phyloP scores from a whole-genome alignment of 1,140 invertebrate genomes.

The Drosophila pseudoananassae region DNA sequence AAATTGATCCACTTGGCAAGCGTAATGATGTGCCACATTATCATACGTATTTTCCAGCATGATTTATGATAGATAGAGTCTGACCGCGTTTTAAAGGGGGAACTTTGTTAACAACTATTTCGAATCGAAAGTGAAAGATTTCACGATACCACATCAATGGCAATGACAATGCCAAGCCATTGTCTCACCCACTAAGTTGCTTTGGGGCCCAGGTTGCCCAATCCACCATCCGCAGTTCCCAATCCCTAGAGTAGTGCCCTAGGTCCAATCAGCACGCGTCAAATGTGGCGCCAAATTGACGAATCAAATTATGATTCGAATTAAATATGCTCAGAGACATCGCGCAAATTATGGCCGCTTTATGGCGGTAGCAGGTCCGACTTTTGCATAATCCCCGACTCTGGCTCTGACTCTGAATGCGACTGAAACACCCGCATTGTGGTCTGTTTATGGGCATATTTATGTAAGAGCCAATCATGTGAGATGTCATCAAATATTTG shows the following conservation, averaged over 20 bases:
- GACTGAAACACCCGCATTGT: slow-evolving; percentile 70
- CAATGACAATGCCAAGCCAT: slow-evolving; percentile 47
- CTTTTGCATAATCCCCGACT: slow-evolving; percentile 69
- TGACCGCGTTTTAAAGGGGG: slow-evolving; percentile 4
- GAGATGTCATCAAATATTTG: slow-evolving; percentile 53
- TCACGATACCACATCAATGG: slow-evolving; percentile 20
- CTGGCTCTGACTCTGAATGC: slow-evolving; percentile 16
- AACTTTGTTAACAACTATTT: slow-evolving; percentile 24
- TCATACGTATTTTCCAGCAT: slow-evolving; percentile 30
- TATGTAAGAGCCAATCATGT: slow-evolving; percentile 57
- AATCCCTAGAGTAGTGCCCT: slow-evolving; percentile 18
- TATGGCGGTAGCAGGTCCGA: slow-evolving; percentile 23
- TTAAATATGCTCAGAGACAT: slow-evolving; percentile 34
- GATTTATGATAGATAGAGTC: slow-evolving; percentile 39
- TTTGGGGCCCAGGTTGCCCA: slow-evolving; percentile 24
- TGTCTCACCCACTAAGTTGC: slow-evolving; percentile 49
- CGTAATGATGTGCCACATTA: slow-evolving; percentile 53
- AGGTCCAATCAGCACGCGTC: slow-evolving; percentile 62
- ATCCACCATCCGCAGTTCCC: background rate
- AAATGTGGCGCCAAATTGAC: slow-evolving; percentile 70
- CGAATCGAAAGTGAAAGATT: slow-evolving; percentile 48
- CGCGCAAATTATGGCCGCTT: slow-evolving; percentile 24
- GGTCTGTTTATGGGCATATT: slow-evolving; percentile 50
- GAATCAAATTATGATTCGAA: slow-evolving; percentile 40
- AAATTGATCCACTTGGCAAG: slow-evolving; percentile 45